Evolutionary conservation across 2,113 vertebrate species (phyloP).

Genomic region (Leiothrix lutea): DNA sequence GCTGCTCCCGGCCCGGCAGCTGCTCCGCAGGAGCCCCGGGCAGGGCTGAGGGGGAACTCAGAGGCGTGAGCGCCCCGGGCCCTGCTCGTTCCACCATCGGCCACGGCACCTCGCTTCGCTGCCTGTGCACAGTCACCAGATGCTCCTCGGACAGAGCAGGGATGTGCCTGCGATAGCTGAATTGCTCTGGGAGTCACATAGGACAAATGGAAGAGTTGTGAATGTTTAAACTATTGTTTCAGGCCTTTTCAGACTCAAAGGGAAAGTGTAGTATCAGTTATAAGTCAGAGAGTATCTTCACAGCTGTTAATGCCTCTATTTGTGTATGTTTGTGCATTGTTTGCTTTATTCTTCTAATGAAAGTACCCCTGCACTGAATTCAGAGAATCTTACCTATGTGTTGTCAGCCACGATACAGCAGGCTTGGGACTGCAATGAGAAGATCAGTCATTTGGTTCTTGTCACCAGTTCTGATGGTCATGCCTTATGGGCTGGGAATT

Average conservation of each 20-base stretch:
- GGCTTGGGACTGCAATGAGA: neutral
- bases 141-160: neutral
- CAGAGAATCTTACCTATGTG: neutral
- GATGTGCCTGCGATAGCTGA: neutral
- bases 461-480: neutral
- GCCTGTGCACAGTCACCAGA: neutral
- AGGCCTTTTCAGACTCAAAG: neutral
- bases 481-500: neutral
- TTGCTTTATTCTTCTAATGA: neutral
- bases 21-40: neutral
- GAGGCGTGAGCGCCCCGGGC: neutral
- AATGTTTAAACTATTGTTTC: neutral
- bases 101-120: neutral
- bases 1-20: neutral
- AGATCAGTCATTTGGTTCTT: neutral
- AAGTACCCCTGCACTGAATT: neutral
- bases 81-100: accelerated
- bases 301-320: neutral
- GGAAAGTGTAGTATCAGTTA: neutral
- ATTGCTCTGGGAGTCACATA: neutral
- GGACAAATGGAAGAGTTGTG: neutral
- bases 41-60: neutral
- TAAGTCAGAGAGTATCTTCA: neutral
- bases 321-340: neutral
- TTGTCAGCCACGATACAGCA: neutral